Base-by-base conservation (phyloP, 2,113 vertebrate species). In the Phodopus roborovskii region DNA sequence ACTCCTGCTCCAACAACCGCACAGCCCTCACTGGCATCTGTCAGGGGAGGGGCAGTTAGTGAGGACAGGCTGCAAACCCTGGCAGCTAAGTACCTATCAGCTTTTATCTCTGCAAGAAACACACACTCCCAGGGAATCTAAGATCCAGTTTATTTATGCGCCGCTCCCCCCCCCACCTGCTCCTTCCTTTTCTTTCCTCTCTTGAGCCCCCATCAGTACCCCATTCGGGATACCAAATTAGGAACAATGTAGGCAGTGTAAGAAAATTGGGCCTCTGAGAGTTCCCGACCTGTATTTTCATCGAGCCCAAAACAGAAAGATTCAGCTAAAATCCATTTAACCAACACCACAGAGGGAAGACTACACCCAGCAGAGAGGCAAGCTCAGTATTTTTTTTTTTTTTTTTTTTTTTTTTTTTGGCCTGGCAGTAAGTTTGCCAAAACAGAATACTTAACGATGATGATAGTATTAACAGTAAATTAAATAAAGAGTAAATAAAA, bases 11-110 rank as follows among this genome's bases (percentile, higher is more conserved):
- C 96, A 39, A 86, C 96, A 98, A 98, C 98, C 97, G 99, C 97
- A 98, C 99, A 99, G 97, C 99, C 98, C 97, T 99, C 99, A 98
- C 98, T 97, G 97, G 98, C 97, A 99, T 99, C 99, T 99, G 99
- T 99, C 98, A 98, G 99, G 99, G 99, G 98, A 98, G 94, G 98
- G 96, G 98, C 98, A 98, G 98, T 98, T 97, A 99, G 98, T 98
- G 97, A 98, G 88, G 68, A 71, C 79, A 19, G 98, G 97, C 56
- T 36, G 8, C 33, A 17, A 97, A 98, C 98, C 97, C 64, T 68
- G 97, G 96, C 97, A 98, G 77, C 71, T 15, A 42, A 8, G 2
- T 50, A 33, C 92, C 73, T 70, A 97, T 70, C 97, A 86, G 4
- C 94, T 78, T 95, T 33, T 85, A 20, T 89, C 88, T 33, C 28